phyloP scores from a whole-genome alignment of 2,797 vertebrate species.

The Vultur gryphus region DNA sequence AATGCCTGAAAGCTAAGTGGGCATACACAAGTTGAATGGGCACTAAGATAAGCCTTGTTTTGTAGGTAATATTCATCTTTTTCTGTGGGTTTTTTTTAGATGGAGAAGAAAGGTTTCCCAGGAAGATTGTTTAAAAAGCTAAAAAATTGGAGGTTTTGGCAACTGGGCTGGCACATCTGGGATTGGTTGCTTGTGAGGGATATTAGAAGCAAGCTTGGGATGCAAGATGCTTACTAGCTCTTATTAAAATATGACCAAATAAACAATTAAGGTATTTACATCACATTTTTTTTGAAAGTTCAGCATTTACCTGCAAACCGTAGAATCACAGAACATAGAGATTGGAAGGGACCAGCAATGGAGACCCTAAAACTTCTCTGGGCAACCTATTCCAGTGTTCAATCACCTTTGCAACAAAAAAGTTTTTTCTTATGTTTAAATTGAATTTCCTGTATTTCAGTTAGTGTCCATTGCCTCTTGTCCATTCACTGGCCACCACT shows the following conservation, averaged over 20 bases:
- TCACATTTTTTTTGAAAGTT: background rate
- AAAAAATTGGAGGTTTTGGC: background rate
- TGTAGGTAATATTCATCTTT: background rate
- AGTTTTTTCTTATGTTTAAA: rapidly evolving
- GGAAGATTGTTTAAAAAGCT: background rate
- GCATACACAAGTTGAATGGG: background rate
- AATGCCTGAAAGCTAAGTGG: background rate
- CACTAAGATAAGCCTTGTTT: background rate
- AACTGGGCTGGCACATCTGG: background rate
- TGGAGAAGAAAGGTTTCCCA: background rate
- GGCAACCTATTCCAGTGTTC: background rate
- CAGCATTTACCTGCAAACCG: background rate
- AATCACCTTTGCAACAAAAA: background rate
- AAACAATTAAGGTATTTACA: background rate
- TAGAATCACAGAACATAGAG: background rate
- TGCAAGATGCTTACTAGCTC: background rate
- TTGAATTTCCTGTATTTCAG: background rate
- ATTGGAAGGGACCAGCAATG: background rate
- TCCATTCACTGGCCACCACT: background rate
- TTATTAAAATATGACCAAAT: background rate
- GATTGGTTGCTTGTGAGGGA: background rate
- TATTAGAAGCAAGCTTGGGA: background rate
- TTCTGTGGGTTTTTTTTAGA: rapidly evolving
- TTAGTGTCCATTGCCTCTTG: background rate
- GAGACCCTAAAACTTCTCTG: background rate